Evolutionary conservation across 2,113 vertebrate genomes (phyloP).

Genomic region (Ondatra zibethicus): DNA sequence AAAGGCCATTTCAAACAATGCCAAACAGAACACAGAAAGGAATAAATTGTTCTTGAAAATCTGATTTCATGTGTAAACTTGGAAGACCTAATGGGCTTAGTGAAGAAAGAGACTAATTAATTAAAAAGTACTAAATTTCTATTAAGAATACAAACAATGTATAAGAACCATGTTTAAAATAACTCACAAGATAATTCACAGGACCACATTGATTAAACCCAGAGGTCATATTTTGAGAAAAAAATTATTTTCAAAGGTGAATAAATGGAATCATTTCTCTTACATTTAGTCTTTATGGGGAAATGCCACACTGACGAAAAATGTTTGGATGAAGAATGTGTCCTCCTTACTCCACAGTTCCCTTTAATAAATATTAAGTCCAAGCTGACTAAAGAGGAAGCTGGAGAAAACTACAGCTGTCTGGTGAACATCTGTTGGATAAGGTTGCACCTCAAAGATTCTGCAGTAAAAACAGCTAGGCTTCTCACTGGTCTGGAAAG

Average conservation of each 20-base stretch:
- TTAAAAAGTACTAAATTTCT: conserved; percentile 56
- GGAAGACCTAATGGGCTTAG: conserved; percentile 7
- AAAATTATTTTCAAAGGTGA: conserved; percentile 56
- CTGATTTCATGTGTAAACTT: conserved; percentile 54
- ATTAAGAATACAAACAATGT: conserved; percentile 57
- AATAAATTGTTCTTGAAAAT: conserved; percentile 60
- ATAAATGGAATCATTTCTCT: conserved; percentile 22
- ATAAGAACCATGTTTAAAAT: conserved; percentile 37
- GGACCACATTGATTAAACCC: conserved; percentile 25
- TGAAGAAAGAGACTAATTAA: conserved; percentile 39
- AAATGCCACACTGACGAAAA: conserved; percentile 39
- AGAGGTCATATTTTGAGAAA: conserved; percentile 39
- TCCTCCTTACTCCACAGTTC: conserved; percentile 16
- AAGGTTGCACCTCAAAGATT: not conserved
- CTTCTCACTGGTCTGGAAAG: conserved; percentile 6
- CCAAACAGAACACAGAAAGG: conserved; percentile 30
- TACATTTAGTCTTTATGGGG: conserved; percentile 32
- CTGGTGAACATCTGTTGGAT: not conserved
- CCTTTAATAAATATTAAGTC: conserved; percentile 15
- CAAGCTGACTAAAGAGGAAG: conserved; percentile 58
- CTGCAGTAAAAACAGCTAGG: not conserved
- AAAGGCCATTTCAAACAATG: conserved; percentile 29
- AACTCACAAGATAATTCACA: conserved; percentile 43
- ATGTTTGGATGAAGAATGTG: conserved; percentile 47
- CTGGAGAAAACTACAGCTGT: conserved; percentile 36